phyloP scores from a whole-genome alignment of 2,113 vertebrate species.

The Mesoclemmys tuberculata region DNA sequence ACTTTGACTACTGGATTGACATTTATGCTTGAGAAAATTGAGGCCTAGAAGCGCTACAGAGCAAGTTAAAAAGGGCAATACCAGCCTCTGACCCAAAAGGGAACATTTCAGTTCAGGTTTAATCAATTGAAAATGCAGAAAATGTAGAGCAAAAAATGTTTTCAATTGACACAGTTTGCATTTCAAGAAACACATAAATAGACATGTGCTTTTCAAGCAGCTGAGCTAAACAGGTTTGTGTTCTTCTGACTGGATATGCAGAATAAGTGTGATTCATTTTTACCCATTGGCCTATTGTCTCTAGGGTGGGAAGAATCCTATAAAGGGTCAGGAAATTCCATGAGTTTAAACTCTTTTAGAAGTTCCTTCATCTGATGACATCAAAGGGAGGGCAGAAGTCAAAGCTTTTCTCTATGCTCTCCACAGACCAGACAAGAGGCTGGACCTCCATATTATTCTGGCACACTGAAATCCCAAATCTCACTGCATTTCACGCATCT shows the following conservation, averaged over 20 bases:
- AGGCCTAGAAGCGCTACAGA: conserved; percentile 67
- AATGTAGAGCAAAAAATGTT: neutral
- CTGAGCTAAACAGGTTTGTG: conserved; percentile 37
- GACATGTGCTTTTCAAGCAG: conserved; percentile 6
- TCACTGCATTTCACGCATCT: too few species aligned
- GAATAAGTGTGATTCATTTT: conserved; percentile 37
- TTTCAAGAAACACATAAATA: conserved; percentile 30
- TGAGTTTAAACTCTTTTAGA: conserved; percentile 9
- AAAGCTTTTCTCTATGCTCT: conserved; percentile 7
- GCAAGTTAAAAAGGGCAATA: conserved; percentile 63
- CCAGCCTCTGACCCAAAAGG: conserved; percentile 69
- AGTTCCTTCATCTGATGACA: conserved; percentile 23
- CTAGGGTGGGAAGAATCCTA: conserved; percentile 14
- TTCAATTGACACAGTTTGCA: conserved; percentile 45
- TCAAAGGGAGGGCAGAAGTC: conserved; percentile 3
- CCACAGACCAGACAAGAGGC: conserved; percentile 21
- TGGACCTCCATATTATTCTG: neutral
- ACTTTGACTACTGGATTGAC: conserved; percentile 65
- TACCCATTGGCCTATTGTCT: conserved; percentile 43
- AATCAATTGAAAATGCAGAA: conserved; percentile 64
- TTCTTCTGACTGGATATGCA: neutral
- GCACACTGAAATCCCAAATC: conserved; percentile 16
- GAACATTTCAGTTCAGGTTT: conserved; percentile 60
- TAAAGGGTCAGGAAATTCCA: conserved; percentile 36
- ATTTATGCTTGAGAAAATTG: conserved; percentile 75